Evolutionary conservation across 2,888 invertebrate genomes (phyloP).

Genomic region (Argyra leucocephala): DNA sequence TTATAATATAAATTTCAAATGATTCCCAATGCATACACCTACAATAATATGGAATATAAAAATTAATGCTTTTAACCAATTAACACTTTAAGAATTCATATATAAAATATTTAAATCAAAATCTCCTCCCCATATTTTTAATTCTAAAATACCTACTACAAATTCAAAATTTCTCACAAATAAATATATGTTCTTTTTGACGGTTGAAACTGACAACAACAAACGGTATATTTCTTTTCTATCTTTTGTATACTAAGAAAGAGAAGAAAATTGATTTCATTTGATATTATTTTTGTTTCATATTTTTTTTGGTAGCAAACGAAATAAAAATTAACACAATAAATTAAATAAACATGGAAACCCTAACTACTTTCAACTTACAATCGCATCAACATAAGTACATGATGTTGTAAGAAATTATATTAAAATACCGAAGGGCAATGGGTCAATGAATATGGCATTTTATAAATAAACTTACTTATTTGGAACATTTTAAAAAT

Average conservation of each 20-base stretch:
- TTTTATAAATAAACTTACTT: no score
- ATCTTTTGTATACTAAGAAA: not conserved
- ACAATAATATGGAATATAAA: not conserved
- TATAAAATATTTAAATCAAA: not conserved
- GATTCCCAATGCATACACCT: no score
- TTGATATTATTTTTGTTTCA: not conserved
- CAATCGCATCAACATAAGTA: no score
- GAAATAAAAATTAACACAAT: not conserved
- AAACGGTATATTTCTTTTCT: not conserved
- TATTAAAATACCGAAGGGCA: no score
- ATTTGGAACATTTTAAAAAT: no score
- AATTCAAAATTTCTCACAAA: not conserved
- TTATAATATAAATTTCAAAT: no score
- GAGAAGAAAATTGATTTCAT: not conserved
- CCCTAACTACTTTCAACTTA: no score
- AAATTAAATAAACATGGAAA: no score
- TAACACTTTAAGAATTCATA: not conserved
- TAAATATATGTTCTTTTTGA: not conserved
- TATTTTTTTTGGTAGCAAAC: not conserved
- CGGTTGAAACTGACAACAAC: not conserved
- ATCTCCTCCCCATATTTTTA: not conserved
- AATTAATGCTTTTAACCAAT: conserved; percentile 2
- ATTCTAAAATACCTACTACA: no score
- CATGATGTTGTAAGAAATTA: no score
- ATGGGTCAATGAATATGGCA: no score